Base-by-base conservation (phyloP, 2,797 vertebrate species). In the Sternarchorhynchus goeldii region DNA sequence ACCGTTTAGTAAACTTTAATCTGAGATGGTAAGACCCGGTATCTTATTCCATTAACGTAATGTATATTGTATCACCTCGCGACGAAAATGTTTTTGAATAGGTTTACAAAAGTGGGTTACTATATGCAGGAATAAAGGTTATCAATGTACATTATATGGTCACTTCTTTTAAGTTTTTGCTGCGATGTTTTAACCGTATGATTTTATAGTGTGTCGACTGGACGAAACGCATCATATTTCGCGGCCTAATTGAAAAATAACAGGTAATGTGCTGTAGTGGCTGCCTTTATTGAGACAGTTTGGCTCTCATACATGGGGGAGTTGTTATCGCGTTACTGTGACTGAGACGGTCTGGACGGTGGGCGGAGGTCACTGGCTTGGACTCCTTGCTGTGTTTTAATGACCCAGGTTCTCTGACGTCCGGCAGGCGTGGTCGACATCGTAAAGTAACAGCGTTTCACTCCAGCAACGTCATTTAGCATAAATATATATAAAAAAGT, bases 341-440 rank as follows among this genome's bases (percentile, higher is more conserved):
- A 41, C 39, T 6, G 39, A 8, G 39, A 41, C 25, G 39, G 39
- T 10, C 39, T 7, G 39, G 25, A 25, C 12, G 25, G 41, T 50
- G n/a, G 56, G n/a, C 14, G 69, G 55, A 72, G 55, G 3, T 53
- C 5, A 29, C 66, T 68, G 7, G 31, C 12, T 21, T 50, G 45
- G 45, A 12, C 12, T 12, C 14, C 14, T 12, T 25, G 31, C 8
- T 21, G 34, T 32, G 45, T 53, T 64, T 18, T 29, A 58, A 71
- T 72, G 20, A 66, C 17, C 53, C 67, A 81, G 79, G 79, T 81
- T 73, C 59, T 60, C 67, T 72, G 73, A 45, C 36, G 53, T 75
- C 65, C 29, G 25, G 65, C 53, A 73, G 78, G 73, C 72, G 78
- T 70, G 78, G 73, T 25, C 73, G 4, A 25, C 16, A 56, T 12